Conservation (phyloP, 2,113 vertebrate species). For the Trematomus loennbergii region DNA sequence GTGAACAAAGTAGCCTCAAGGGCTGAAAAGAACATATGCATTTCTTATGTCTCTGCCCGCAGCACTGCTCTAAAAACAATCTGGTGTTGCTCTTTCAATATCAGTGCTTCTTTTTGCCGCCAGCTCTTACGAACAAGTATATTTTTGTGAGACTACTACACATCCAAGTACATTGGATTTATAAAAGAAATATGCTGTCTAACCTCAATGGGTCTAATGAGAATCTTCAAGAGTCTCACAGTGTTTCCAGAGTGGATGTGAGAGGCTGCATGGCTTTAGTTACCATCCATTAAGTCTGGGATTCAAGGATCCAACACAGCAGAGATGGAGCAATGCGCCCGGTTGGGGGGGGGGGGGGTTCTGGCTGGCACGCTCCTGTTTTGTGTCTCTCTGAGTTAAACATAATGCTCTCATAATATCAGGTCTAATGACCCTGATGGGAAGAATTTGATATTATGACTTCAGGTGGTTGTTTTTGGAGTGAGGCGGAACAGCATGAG, state of each 20-base stretch:
- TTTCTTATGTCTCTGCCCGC: slow-evolving; percentile 18
- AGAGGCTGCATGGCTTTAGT: slow-evolving; percentile 37
- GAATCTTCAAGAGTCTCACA: slow-evolving; percentile 38
- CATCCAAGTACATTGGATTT: slow-evolving; percentile 21
- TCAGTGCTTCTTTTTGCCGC: slow-evolving; percentile 22
- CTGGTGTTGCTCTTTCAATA: slow-evolving; percentile 1
- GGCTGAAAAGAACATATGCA: slow-evolving; percentile 29
- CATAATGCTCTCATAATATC: slow-evolving; percentile 21
- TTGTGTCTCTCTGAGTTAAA: slow-evolving; percentile 9
- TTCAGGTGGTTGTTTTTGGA: slow-evolving; percentile 29
- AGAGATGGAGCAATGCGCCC: slow-evolving; percentile 6
- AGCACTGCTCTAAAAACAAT: slow-evolving; percentile 19
- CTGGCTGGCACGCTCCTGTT: slow-evolving; percentile 7
- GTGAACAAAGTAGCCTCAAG: neutral
- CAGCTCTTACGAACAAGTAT: slow-evolving; percentile 18
- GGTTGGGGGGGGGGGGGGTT: neutral
- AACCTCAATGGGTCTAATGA: slow-evolving; percentile 44
- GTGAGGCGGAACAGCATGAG: slow-evolving; percentile 25
- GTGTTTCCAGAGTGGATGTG: slow-evolving; percentile 33
- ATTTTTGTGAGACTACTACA: slow-evolving; percentile 9
- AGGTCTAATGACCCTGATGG: slow-evolving; percentile 25
- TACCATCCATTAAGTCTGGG: slow-evolving; percentile 54
- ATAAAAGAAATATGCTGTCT: slow-evolving; percentile 28
- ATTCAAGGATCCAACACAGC: slow-evolving; percentile 39
- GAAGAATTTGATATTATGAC: slow-evolving; percentile 29